These are phyloP conservation scores for Sphaerodactylus townsendi DNA, from an alignment of 2,113 vertebrate species.

Conservation along the genomic window DNA sequence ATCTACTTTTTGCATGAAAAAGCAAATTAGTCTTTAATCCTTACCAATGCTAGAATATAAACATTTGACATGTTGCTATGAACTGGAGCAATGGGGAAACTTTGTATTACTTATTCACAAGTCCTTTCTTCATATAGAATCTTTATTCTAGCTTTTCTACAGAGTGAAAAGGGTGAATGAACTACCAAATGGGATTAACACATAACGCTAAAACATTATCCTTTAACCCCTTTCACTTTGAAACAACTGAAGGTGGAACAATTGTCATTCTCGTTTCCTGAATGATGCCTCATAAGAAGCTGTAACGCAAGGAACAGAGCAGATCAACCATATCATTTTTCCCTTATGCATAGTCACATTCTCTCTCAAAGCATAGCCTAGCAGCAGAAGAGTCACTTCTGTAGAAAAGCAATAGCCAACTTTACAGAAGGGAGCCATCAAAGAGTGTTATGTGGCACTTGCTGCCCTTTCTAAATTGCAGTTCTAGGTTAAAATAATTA, in stretches of 20 bases:
- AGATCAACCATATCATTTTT: constrained; percentile 2
- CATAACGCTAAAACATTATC: background rate
- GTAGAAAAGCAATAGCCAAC: background rate
- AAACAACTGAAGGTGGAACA: constrained; percentile 3
- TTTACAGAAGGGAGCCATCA: background rate
- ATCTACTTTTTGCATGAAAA: constrained; percentile 1
- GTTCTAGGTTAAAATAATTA: constrained; percentile 32
- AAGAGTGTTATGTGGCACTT: background rate
- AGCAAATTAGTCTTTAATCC: constrained; percentile 15
- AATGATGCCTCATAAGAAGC: background rate
- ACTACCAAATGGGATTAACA: background rate
- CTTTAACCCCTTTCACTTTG: background rate
- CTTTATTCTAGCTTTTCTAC: background rate
- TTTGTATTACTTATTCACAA: constrained; percentile 16
- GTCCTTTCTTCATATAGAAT: background rate
- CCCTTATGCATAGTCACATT: background rate
- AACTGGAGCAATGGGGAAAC: constrained; percentile 11
- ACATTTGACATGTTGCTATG: background rate
- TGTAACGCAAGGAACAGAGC: constrained; percentile 25
- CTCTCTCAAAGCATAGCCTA: background rate
- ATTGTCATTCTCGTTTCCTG: constrained; percentile 5
- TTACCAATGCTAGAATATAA: background rate
- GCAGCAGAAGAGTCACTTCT: background rate
- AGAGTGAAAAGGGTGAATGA: background rate
- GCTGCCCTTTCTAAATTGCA: background rate